Percentiles rank a stretch among this genome's conserved stretches.
Evolutionary conservation across 1,140 invertebrate genomes (phyloP).

Genomic region (Melipona quadrifasciata): DNA sequence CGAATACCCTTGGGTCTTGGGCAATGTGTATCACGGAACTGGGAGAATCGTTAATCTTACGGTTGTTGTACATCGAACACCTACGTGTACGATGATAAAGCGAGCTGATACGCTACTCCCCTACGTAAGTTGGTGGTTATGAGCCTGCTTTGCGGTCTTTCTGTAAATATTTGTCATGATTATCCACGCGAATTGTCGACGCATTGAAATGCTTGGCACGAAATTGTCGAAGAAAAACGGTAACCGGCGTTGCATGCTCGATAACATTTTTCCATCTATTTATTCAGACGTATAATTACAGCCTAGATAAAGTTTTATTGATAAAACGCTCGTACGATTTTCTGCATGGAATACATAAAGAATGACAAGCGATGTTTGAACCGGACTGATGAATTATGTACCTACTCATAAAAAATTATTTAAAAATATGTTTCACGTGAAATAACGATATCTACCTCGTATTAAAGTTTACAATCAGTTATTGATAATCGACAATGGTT

Average conservation of each 20-base stretch:
- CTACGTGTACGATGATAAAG: conserved; percentile 45
- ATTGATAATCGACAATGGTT: not conserved
- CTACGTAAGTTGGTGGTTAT: conserved; percentile 21
- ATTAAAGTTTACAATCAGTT: not conserved
- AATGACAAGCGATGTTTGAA: not conserved
- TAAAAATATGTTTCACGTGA: not conserved
- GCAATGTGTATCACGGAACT: conserved; percentile 57
- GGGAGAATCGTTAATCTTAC: conserved; percentile 72
- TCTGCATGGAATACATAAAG: not conserved
- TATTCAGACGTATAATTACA: not conserved
- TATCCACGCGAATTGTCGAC: not conserved
- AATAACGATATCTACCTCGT: not conserved
- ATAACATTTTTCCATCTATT: not conserved
- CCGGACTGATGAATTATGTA: not conserved
- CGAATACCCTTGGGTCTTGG: conserved; percentile 29
- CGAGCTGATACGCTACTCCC: conserved; percentile 35
- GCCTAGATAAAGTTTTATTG: not conserved
- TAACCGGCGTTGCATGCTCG: not conserved
- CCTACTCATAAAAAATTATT: not conserved
- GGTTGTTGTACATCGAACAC: conserved; percentile 54
- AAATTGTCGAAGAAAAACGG: not conserved
- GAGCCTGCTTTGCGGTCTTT: not conserved
- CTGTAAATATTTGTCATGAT: not conserved
- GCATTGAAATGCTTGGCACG: not conserved
- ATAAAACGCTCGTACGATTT: not conserved